phyloP scores from a whole-genome alignment of 2,888 invertebrate genomes.

The Drosophila rellima region DNA sequence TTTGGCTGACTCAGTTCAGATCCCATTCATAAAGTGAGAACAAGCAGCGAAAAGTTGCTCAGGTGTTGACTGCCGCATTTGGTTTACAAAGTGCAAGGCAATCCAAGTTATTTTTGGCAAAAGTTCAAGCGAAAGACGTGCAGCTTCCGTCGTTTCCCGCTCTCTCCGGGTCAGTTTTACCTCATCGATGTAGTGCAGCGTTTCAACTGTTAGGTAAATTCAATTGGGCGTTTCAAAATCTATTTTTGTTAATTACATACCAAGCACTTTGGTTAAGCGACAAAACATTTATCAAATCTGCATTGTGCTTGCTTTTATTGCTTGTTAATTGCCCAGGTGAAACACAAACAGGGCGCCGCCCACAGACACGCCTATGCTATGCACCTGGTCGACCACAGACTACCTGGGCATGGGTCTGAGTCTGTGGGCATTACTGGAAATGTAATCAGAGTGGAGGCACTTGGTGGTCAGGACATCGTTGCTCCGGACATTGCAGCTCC shows the following conservation, averaged over 20 bases:
- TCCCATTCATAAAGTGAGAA: slow-evolving; percentile 68
- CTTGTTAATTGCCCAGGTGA: slow-evolving; percentile 76
- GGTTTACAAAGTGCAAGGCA: slow-evolving; percentile 69
- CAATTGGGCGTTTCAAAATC: slow-evolving; percentile 73
- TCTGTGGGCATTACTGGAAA: slow-evolving; percentile 44
- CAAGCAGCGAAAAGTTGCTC: slow-evolving; percentile 41
- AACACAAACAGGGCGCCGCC: slow-evolving; percentile 48
- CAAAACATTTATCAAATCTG: slow-evolving; percentile 67
- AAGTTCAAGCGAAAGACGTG: slow-evolving; percentile 73
- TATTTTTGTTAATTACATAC: slow-evolving; percentile 70
- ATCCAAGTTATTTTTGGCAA: slow-evolving; percentile 66
- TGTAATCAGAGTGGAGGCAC: slow-evolving; percentile 63
- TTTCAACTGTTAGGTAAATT: slow-evolving; percentile 61
- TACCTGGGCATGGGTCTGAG: neutral
- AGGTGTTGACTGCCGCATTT: slow-evolving; percentile 63
- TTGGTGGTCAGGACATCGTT: slow-evolving; percentile 56
- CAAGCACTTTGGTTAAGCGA: slow-evolving; percentile 64
- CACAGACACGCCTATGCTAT: slow-evolving; percentile 61
- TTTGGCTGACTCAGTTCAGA: slow-evolving; percentile 18
- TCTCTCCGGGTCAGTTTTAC: neutral
- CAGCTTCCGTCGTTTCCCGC: neutral
- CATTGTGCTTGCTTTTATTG: slow-evolving; percentile 67
- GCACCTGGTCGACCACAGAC: slow-evolving; percentile 54
- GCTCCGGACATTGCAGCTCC: slow-evolving; percentile 20
- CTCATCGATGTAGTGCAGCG: neutral